Conservation (phyloP, 2,797 vertebrate genomes). For the Xyrichtys novacula region DNA sequence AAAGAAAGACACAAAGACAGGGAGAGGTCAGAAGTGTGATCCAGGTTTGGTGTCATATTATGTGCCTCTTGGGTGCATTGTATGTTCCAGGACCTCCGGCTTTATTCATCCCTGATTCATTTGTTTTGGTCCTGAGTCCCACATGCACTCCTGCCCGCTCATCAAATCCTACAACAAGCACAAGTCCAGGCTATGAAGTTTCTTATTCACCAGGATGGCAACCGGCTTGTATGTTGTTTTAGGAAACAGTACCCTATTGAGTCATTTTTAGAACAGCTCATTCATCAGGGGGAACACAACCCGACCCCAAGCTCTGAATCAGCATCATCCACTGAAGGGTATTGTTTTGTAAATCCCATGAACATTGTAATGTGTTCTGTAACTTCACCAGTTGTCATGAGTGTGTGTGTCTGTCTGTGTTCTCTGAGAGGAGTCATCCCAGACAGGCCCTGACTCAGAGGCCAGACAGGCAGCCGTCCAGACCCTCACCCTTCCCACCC, state of each 20-base stretch:
- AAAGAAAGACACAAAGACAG: conserved; percentile 53
- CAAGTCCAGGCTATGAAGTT: conserved; percentile 24
- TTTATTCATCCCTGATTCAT: conserved; percentile 70
- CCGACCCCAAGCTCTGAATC: conserved; percentile 48
- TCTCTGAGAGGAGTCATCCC: conserved; percentile 66
- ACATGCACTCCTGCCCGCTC: conserved; percentile 29
- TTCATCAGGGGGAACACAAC: conserved; percentile 43
- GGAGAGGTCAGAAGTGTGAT: conserved; percentile 61
- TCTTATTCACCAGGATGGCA: conserved; percentile 35
- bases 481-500: conserved; percentile 35
- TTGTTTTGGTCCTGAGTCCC: conserved; percentile 51
- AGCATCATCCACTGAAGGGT: conserved; percentile 47
- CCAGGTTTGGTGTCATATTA: conserved; percentile 66
- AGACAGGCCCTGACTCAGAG: conserved; percentile 76
- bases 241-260: conserved; percentile 49
- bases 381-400: conserved; percentile 53
- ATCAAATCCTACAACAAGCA: conserved; percentile 40
- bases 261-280: conserved; percentile 48
- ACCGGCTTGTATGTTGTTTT: conserved; percentile 49
- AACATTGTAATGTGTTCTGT: conserved; percentile 33
- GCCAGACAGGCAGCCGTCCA: conserved; percentile 45
- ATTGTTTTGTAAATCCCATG: conserved; percentile 55
- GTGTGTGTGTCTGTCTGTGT: conserved; percentile 47
- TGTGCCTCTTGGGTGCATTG: conserved; percentile 46
- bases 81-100: conserved; percentile 53